phyloP scores from a whole-genome alignment of 2,888 invertebrate species.

The Trichopria drosophilae region DNA sequence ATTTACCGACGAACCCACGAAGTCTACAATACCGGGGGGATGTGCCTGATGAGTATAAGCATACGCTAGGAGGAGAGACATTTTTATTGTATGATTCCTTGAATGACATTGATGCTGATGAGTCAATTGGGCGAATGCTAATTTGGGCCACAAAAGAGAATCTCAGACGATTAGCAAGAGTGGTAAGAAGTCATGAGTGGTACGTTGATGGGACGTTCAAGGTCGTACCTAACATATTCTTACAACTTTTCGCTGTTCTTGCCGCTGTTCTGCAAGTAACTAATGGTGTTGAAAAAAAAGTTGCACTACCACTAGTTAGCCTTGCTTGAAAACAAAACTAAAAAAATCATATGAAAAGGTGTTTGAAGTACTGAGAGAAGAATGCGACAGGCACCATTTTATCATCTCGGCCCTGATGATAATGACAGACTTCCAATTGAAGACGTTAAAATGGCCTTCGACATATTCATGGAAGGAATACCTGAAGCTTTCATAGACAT shows the following conservation, averaged over 20 bases:
- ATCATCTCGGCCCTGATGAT: slow-evolving; percentile 12
- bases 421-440: slow-evolving; percentile 12
- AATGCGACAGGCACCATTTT: slow-evolving; percentile 3
- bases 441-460: slow-evolving; percentile 19
- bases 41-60: slow-evolving; percentile 6
- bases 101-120: slow-evolving; percentile 10
- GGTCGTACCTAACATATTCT: slow-evolving; percentile 7
- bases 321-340: too few species aligned
- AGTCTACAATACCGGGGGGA: slow-evolving; percentile 12
- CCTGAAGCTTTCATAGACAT: slow-evolving; percentile 17
- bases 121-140: slow-evolving; percentile 12
- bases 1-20: slow-evolving; percentile 16
- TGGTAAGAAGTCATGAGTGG: not conserved
- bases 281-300: slow-evolving; percentile 4
- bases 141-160: slow-evolving; percentile 19
- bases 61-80: slow-evolving; percentile 13
- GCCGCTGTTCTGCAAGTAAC: slow-evolving; percentile 1
- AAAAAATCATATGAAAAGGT: slow-evolving; percentile 14
- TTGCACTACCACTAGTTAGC: slow-evolving; percentile 3
- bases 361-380: slow-evolving; percentile 10
- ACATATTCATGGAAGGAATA: slow-evolving; percentile 10
- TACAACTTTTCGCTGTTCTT: slow-evolving; percentile 10
- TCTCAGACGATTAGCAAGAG: slow-evolving; percentile 12
- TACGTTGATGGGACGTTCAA: slow-evolving; percentile 1
- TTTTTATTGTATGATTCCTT: slow-evolving; percentile 14